Conservation (phyloP, 37 sponge, comb jelly and placozoan genomes). For the Tethya wilhelma region DNA sequence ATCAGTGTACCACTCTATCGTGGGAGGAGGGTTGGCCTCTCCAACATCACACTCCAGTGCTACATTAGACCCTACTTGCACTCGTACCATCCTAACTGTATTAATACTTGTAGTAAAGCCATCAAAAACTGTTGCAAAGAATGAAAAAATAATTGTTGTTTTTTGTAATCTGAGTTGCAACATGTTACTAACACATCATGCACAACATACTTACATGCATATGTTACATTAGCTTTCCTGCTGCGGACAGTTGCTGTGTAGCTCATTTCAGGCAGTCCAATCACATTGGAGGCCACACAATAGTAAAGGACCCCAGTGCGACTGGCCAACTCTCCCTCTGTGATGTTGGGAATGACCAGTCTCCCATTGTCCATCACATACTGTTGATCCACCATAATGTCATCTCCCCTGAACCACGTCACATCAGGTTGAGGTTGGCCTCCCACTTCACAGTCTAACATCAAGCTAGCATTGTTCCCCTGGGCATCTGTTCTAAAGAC, state of each 20-base stretch:
- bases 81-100: background rate
- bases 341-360: too few relatives aligned
- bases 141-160: background rate
- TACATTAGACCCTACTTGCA: too few relatives aligned
- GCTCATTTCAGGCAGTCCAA: slow-evolving; percentile 15
- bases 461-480: background rate
- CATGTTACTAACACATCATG: too few relatives aligned
- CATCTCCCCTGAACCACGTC: slow-evolving; percentile 33
- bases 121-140: slow-evolving; percentile 31
- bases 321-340: slow-evolving; percentile 24
- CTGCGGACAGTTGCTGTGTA: slow-evolving; percentile 46
- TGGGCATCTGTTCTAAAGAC: slow-evolving; percentile 4
- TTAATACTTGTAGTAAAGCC: slow-evolving; percentile 28
- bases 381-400: background rate
- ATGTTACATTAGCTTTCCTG: slow-evolving; percentile 19
- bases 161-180: too few relatives aligned
- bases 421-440: slow-evolving; percentile 51
- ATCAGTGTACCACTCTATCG: slow-evolving; percentile 10
- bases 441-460: slow-evolving; percentile 34
- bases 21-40: slow-evolving; percentile 22
- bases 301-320: slow-evolving; percentile 38
- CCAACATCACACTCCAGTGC: slow-evolving; percentile 35
- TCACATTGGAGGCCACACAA: slow-evolving; percentile 49
- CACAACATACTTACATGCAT: slow-evolving; percentile 48
- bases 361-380: too few relatives aligned